Conservation (phyloP, 2,888 invertebrate species). For the Latheticus oryzae region DNA sequence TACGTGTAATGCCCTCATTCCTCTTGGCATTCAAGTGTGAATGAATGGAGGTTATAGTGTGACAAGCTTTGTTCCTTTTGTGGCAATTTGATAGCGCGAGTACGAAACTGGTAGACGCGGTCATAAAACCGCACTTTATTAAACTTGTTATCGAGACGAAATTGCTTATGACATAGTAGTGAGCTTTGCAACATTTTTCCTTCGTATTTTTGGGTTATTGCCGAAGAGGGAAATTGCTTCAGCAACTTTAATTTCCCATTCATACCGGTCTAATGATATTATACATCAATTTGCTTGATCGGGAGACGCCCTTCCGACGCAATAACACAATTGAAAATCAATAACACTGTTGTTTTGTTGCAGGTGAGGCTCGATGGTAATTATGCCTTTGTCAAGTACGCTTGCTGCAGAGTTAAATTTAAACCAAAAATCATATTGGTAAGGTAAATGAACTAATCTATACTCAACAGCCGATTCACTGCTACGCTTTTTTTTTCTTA, state of each 20-base stretch:
- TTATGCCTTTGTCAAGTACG: constrained; percentile 1
- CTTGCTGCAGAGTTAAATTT: constrained; percentile 9
- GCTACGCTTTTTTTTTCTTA: no score
- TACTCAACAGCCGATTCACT: no score
- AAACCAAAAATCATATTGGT: constrained; percentile 5
- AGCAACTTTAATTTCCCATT: constrained; percentile 1
- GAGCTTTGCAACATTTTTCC: constrained; percentile 22
- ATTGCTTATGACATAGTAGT: constrained; percentile 45
- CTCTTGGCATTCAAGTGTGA: no score
- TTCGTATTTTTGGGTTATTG: constrained; percentile 12
- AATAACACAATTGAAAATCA: constrained; percentile 20
- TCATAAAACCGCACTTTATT: constrained; percentile 46
- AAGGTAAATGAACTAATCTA: constrained; percentile 19
- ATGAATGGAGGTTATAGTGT: constrained; percentile 19
- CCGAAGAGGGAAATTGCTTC: background rate
- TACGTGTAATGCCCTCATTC: no score
- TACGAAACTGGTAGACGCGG: constrained; percentile 34
- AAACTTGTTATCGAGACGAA: constrained; percentile 47
- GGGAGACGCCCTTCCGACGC: constrained; percentile 8
- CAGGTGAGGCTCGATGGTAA: constrained; percentile 25
- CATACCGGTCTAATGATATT: constrained; percentile 7
- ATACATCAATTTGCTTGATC: constrained; percentile 14
- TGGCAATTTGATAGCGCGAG: constrained; percentile 38
- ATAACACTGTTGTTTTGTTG: constrained; percentile 33
- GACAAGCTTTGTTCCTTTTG: constrained; percentile 26